These are phyloP conservation scores for Morpho helenor DNA, from an alignment of 2,888 invertebrate species.

Conservation along the genomic window DNA sequence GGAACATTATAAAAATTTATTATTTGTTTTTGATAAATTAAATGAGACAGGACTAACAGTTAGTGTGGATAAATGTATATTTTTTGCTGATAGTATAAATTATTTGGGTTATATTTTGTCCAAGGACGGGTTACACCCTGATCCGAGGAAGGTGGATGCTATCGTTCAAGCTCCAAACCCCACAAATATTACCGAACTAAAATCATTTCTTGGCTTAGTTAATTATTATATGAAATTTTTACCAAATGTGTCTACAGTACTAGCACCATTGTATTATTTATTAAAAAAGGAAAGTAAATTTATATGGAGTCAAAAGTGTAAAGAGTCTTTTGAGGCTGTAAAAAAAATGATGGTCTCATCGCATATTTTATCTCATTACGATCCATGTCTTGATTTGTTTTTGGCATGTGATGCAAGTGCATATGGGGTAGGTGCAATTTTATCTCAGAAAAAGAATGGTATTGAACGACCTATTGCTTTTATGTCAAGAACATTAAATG, in stretches of 20 bases:
- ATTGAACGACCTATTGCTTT: slow-evolving; percentile 1
- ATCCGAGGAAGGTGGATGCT: neutral
- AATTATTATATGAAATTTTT: neutral
- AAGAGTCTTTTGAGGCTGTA: neutral
- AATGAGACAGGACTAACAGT: neutral
- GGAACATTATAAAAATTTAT: neutral
- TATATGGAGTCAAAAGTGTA: neutral
- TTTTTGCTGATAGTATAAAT: neutral
- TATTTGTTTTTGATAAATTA: neutral
- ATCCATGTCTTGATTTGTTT: neutral
- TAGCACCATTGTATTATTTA: neutral
- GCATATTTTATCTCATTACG: neutral
- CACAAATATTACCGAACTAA: neutral
- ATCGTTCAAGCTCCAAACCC: neutral
- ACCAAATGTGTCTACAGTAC: neutral
- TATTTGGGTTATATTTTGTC: neutral
- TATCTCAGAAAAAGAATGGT: neutral
- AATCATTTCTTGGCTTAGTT: neutral
- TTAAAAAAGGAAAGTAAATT: neutral
- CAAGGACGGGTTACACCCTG: neutral
- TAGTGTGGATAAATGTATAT: neutral
- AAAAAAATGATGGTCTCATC: neutral
- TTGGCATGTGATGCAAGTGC: neutral
- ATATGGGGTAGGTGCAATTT: neutral
- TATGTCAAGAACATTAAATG: neutral